Percentiles rank a stretch among this genome's conserved stretches.
phyloP scores from a whole-genome alignment of 2,888 invertebrate genomes.

The Acrobasis suavella region DNA sequence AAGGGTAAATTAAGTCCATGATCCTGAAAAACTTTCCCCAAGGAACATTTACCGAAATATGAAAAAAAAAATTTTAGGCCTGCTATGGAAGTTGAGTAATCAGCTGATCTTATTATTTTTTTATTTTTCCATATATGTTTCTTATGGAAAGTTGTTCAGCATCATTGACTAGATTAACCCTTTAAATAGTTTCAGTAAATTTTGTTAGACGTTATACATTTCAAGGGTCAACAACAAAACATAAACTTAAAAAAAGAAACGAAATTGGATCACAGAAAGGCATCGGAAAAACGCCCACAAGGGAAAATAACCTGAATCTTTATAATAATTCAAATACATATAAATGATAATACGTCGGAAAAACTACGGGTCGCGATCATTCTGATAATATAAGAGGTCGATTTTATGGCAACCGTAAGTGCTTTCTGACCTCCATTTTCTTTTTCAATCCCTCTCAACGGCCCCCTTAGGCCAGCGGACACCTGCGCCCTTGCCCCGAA shows the following conservation, averaged over 20 bases:
- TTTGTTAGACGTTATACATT: no score
- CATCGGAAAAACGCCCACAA: conserved; percentile 2
- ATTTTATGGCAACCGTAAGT: conserved; percentile 56
- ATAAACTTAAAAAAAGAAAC: neutral
- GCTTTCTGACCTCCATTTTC: conserved; percentile 65
- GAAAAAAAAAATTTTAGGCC: no score
- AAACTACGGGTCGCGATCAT: conserved; percentile 41
- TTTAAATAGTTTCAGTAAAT: no score
- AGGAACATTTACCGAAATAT: no score
- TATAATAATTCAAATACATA: conserved; percentile 29
- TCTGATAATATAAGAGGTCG: conserved; percentile 53
- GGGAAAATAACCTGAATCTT: conserved; percentile 9
- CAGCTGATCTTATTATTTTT: no score
- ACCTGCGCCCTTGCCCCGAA: conserved; percentile 50
- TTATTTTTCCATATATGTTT: no score
- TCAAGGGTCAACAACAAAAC: neutral
- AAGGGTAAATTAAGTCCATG: no score
- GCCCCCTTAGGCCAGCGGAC: conserved; percentile 57
- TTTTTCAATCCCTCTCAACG: conserved; percentile 65
- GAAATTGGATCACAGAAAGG: neutral
- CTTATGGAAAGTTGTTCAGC: no score
- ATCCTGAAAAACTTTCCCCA: no score
- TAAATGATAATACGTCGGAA: conserved; percentile 38
- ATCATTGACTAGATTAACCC: no score
- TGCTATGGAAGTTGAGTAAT: no score